A percentile compares a stretch with the other conserved stretches of the same genome.
Conservation (phyloP, 2,888 invertebrate species). For the Troglohyphantes excavatus region DNA sequence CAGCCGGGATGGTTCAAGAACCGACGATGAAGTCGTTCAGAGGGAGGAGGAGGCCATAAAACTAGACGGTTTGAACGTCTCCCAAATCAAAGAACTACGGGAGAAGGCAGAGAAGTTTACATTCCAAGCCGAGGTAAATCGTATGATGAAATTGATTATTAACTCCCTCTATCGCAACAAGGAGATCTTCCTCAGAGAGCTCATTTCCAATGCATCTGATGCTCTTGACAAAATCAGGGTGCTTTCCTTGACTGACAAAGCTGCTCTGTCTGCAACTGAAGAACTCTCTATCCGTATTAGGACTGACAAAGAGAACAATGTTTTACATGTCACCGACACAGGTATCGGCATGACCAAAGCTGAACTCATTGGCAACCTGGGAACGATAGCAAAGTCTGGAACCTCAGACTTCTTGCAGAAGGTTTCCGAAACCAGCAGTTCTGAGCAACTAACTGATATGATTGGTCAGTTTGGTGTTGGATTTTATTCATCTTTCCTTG, state of each 20-base stretch:
- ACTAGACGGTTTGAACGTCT: slow-evolving; percentile 95
- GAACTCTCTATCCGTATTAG: slow-evolving; percentile 95
- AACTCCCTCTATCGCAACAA: slow-evolving; percentile 99
- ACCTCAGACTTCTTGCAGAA: slow-evolving; percentile 97
- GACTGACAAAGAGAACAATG: slow-evolving; percentile 94
- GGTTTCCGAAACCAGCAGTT: slow-evolving; percentile 87
- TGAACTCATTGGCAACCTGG: slow-evolving; percentile 97
- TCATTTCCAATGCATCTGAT: slow-evolving; percentile 99
- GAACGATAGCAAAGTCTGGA: slow-evolving; percentile 98
- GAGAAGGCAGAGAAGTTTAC: slow-evolving; percentile 93
- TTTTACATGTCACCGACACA: slow-evolving; percentile 96
- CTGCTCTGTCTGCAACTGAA: slow-evolving; percentile 89
- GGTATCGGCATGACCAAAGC: slow-evolving; percentile 98
- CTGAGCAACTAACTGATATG: slow-evolving; percentile 95
- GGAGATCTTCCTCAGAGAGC: slow-evolving; percentile 98
- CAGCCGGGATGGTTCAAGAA: slow-evolving; percentile 83
- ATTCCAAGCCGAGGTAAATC: slow-evolving; percentile 99
- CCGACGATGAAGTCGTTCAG: slow-evolving; percentile 93
- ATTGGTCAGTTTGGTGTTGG: slow-evolving; percentile 99
- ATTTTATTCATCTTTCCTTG: slow-evolving; percentile 98
- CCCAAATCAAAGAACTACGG: slow-evolving; percentile 94
- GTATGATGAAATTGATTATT: slow-evolving; percentile 99
- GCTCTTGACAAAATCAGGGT: slow-evolving; percentile 99
- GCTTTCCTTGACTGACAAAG: slow-evolving; percentile 93
- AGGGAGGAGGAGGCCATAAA: slow-evolving; percentile 98